Percentiles rank a stretch among this genome's conserved stretches.
Evolutionary conservation across 92 coral and sea anemone genomes (phyloP).

Genomic region (Palythoa grandis): DNA sequence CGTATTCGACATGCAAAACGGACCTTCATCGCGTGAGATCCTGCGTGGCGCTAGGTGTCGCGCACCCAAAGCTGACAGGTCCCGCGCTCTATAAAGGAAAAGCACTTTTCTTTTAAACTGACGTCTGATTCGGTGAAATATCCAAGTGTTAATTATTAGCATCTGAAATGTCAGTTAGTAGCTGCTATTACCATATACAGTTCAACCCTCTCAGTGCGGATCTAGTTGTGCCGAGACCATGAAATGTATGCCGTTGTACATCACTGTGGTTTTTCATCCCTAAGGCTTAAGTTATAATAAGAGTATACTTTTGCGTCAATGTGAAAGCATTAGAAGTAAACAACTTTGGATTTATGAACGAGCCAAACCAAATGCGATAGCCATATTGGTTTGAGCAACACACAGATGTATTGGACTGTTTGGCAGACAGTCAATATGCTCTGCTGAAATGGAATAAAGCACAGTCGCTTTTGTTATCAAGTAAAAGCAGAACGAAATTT

Average conservation of each 20-base stretch:
- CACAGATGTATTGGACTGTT: slow-evolving; percentile 32
- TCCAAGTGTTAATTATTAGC: not conserved
- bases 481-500: not conserved
- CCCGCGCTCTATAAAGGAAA: not conserved
- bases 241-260: not conserved
- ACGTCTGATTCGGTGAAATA: not conserved
- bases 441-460: not conserved
- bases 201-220: not conserved
- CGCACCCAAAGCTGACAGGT: not conserved
- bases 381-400: slow-evolving; percentile 14
- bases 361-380: not conserved
- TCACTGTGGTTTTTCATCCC: not conserved
- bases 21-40: not conserved
- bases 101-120: not conserved
- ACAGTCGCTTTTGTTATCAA: slow-evolving; percentile 16
- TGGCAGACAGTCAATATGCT: not conserved
- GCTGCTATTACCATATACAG: not conserved
- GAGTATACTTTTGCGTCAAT: not conserved
- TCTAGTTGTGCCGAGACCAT: not conserved
- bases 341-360: not conserved
- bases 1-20: not conserved
- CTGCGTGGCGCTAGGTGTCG: not conserved
- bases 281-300: not conserved
- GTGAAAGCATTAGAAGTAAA: not conserved
- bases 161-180: not conserved